Percentiles rank a stretch among this genome's conserved stretches.
Conservation (phyloP, 2,797 vertebrate genomes). For the Carcharodon carcharias region DNA sequence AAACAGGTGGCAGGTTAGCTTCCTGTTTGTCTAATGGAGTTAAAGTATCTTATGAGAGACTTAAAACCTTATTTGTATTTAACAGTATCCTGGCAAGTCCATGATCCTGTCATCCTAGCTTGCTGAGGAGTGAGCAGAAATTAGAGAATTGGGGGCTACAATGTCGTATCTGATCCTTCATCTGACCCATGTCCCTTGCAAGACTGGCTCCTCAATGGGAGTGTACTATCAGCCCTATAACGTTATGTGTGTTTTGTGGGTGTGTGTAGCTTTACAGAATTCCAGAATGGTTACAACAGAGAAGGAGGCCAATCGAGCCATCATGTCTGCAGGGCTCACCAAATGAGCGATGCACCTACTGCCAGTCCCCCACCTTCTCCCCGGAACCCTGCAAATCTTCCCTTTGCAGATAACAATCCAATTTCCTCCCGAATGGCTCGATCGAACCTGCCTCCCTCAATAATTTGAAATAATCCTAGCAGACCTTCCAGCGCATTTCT, state of each 20-base stretch:
- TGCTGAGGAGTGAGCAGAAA: background rate
- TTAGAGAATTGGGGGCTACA: background rate
- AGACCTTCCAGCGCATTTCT: too few relatives aligned
- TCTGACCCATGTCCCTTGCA: background rate
- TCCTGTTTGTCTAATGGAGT: slow-evolving; percentile 17
- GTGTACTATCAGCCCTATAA: background rate
- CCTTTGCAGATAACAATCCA: too few relatives aligned
- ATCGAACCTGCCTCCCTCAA: too few relatives aligned
- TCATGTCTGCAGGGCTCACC: too few relatives aligned
- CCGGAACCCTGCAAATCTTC: too few relatives aligned
- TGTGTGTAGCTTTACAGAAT: background rate
- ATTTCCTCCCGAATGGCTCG: too few relatives aligned
- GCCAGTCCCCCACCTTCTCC: too few relatives aligned
- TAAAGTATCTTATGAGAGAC: background rate
- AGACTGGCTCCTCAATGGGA: background rate
- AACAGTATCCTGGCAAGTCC: background rate
- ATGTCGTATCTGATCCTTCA: background rate
- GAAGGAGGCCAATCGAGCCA: too few relatives aligned
- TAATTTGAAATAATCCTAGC: too few relatives aligned
- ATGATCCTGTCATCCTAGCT: background rate
- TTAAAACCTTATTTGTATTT: background rate
- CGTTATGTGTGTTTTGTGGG: background rate
- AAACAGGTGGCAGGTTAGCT: slow-evolving; percentile 1
- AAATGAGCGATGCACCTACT: too few relatives aligned
- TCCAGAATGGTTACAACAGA: too few relatives aligned